Percentiles rank a stretch among this genome's conserved stretches.
These are phyloP conservation scores for Phacellophora camtschatica DNA, from an alignment of 30 jellyfish, hydroid and myxozoan genomes.

Conservation along the genomic window DNA sequence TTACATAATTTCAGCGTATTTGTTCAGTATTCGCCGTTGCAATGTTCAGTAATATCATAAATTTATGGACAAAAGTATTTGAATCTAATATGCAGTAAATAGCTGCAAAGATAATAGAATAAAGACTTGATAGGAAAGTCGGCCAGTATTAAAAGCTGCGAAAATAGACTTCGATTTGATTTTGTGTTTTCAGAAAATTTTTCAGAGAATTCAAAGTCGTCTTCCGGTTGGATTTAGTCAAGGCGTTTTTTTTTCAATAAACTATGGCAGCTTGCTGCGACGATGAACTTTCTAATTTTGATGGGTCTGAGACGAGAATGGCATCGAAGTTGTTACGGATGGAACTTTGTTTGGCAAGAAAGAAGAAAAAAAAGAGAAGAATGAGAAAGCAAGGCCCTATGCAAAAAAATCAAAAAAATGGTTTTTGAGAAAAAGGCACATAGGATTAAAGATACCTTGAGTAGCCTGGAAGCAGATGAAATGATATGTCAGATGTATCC, in stretches of 20 bases:
- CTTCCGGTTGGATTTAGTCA: background rate
- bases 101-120: too few relatives aligned
- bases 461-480: conserved; percentile 52
- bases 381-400: background rate
- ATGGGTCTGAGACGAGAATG: conserved; percentile 16
- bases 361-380: background rate
- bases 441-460: conserved; percentile 11
- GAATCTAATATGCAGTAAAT: too few relatives aligned
- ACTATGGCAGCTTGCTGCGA: conserved; percentile 33
- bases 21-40: too few relatives aligned
- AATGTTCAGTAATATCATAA: too few relatives aligned
- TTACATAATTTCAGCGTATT: too few relatives aligned
- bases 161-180: too few relatives aligned
- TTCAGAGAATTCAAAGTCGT: background rate
- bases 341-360: conserved; percentile 1
- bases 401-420: background rate
- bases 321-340: conserved; percentile 34
- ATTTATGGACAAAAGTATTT: too few relatives aligned
- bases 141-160: too few relatives aligned
- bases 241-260: conserved; percentile 6
- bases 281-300: too few relatives aligned
- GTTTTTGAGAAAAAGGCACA: background rate
- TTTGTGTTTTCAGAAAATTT: too few relatives aligned
- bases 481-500: conserved; percentile 34
- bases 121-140: too few relatives aligned